Evolutionary conservation across 2,797 vertebrate genomes (phyloP).

Genomic region (Pipistrellus pygmaeus): DNA sequence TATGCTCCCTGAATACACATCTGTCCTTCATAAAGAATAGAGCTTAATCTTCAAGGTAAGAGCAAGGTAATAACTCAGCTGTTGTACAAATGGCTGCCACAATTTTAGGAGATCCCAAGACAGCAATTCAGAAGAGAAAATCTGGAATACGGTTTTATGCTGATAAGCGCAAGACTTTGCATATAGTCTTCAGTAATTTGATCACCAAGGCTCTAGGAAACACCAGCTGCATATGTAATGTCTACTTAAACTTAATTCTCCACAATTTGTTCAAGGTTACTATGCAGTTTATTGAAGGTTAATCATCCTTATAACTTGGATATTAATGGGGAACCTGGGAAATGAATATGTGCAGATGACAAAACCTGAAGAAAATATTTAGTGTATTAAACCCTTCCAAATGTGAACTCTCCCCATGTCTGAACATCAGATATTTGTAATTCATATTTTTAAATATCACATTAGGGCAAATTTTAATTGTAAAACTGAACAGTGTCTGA

Average conservation of each 20-base stretch:
- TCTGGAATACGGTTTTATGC: slow-evolving; percentile 26
- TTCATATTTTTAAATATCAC: slow-evolving; percentile 41
- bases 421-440: slow-evolving; percentile 38
- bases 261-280: slow-evolving; percentile 38
- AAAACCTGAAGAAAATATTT: slow-evolving; percentile 53
- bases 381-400: slow-evolving; percentile 39
- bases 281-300: slow-evolving; percentile 52
- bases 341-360: slow-evolving; percentile 24
- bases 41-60: slow-evolving; percentile 11
- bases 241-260: slow-evolving; percentile 56
- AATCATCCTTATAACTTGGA: slow-evolving; percentile 24
- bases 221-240: not conserved
- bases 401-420: not conserved
- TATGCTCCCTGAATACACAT: not conserved
- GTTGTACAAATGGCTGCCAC: not conserved
- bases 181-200: slow-evolving; percentile 7
- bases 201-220: slow-evolving; percentile 34
- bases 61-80: not conserved
- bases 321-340: slow-evolving; percentile 60
- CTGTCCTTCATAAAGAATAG: not conserved
- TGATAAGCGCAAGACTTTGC: slow-evolving; percentile 18
- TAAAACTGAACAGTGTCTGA: not conserved
- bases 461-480: slow-evolving; percentile 16
- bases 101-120: slow-evolving; percentile 23
- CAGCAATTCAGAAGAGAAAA: slow-evolving; percentile 53